Evolutionary conservation across 2,113 vertebrate genomes (phyloP).

Genomic region (Dolichotis patagonum): DNA sequence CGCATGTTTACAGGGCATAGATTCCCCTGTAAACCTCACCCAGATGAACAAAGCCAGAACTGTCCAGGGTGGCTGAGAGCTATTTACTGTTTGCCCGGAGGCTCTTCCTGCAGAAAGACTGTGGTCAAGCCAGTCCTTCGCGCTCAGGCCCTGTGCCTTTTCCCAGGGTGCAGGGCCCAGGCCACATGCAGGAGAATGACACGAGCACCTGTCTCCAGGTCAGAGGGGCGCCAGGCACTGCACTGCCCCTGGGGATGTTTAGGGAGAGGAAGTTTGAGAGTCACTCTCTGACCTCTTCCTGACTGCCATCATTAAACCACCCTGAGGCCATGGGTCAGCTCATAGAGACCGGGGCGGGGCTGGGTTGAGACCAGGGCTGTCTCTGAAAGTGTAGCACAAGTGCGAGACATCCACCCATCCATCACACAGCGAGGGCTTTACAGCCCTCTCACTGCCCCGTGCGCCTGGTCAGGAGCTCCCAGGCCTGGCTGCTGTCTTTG

Average conservation of each 20-base stretch:
- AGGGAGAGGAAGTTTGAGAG: neutral
- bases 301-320: neutral
- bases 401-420: rapidly evolving
- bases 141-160: neutral
- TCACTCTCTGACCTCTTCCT: neutral
- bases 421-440: neutral
- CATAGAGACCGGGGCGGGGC: neutral
- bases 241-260: neutral
- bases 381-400: neutral
- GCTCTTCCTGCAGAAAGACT: neutral
- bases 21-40: neutral
- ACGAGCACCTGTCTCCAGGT: rapidly evolving
- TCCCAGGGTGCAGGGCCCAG: rapidly evolving
- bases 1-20: rapidly evolving
- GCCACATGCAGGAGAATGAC: rapidly evolving
- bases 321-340: neutral
- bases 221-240: neutral
- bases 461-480: neutral
- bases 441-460: rapidly evolving
- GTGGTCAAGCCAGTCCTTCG: rapidly evolving
- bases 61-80: neutral
- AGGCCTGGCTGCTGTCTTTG: neutral
- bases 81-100: neutral
- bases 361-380: neutral
- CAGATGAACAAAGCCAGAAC: neutral